A percentile compares a stretch with the other conserved stretches of the same genome.
These are phyloP conservation scores for Cotesia typhae DNA, from an alignment of 1,140 invertebrate species.

Conservation along the genomic window DNA sequence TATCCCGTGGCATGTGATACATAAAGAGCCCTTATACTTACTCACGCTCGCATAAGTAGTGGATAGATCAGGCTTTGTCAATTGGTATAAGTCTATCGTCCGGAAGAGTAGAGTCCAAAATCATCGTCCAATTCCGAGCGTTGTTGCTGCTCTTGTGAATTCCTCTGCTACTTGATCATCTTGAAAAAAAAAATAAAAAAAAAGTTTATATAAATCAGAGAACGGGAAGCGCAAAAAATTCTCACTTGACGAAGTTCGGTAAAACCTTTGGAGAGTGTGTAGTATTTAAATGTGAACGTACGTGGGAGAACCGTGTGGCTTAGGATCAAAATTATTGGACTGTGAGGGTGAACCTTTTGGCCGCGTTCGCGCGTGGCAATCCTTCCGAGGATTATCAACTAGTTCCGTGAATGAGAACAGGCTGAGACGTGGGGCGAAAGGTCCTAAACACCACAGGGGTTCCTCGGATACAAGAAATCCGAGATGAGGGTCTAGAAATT, in stretches of 20 bases:
- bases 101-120: neutral
- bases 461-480: constrained; percentile 32
- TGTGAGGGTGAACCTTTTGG: constrained; percentile 9
- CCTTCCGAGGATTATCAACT: constrained; percentile 39
- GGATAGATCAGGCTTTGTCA: constrained; percentile 18
- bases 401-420: constrained; percentile 30
- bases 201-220: neutral
- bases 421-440: constrained; percentile 16
- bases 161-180: constrained; percentile 4
- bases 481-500: constrained; percentile 28
- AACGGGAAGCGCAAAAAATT: constrained; percentile 1
- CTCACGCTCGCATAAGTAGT: constrained; percentile 40
- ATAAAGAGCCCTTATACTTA: constrained; percentile 41
- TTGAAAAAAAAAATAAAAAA: too few relatives aligned
- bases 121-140: too few relatives aligned
- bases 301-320: constrained; percentile 20
- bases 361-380: constrained; percentile 38
- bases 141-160: neutral
- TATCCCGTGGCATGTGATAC: constrained; percentile 45
- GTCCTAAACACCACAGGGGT: constrained; percentile 30
- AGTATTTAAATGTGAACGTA: constrained; percentile 22
- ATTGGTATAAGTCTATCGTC: constrained; percentile 21
- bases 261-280: too few relatives aligned
- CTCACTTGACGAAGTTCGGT: neutral
- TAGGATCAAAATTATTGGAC: constrained; percentile 23